These are phyloP conservation scores for Ondatra zibethicus DNA, from an alignment of 2,113 vertebrate genomes.

Conservation along the genomic window DNA sequence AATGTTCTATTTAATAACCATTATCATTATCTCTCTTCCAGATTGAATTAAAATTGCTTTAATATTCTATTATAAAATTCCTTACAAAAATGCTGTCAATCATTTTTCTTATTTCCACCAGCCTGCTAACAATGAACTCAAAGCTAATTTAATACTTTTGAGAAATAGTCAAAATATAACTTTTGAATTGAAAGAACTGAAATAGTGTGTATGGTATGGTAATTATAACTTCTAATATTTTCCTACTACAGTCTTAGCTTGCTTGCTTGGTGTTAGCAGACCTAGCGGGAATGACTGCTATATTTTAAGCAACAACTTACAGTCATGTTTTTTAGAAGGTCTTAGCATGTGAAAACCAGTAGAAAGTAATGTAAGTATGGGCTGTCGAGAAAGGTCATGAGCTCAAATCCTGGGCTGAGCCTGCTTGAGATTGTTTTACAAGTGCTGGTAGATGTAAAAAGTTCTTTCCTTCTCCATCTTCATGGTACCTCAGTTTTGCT, in stretches of 20 bases:
- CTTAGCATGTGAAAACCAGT: background rate
- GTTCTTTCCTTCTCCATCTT: background rate
- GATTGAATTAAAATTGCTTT: slow-evolving; percentile 72
- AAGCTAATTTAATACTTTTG: slow-evolving; percentile 57
- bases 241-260: background rate
- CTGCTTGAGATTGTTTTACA: slow-evolving; percentile 5
- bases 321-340: background rate
- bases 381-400: background rate
- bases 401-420: background rate
- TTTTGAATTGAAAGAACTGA: slow-evolving; percentile 50
- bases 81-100: slow-evolving; percentile 63
- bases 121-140: slow-evolving; percentile 52
- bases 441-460: background rate
- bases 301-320: background rate
- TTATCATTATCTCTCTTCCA: slow-evolving; percentile 66
- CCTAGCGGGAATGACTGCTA: background rate
- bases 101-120: slow-evolving; percentile 54
- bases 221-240: slow-evolving; percentile 45
- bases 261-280: background rate
- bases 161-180: slow-evolving; percentile 36
- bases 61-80: slow-evolving; percentile 74
- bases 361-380: background rate
- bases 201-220: background rate
- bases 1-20: slow-evolving; percentile 71
- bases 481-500: background rate